Evolutionary conservation across 2,797 vertebrate species (phyloP), one percentile per base, ranked within the genome.

Genomic region (Tapirus indicus): DNA sequence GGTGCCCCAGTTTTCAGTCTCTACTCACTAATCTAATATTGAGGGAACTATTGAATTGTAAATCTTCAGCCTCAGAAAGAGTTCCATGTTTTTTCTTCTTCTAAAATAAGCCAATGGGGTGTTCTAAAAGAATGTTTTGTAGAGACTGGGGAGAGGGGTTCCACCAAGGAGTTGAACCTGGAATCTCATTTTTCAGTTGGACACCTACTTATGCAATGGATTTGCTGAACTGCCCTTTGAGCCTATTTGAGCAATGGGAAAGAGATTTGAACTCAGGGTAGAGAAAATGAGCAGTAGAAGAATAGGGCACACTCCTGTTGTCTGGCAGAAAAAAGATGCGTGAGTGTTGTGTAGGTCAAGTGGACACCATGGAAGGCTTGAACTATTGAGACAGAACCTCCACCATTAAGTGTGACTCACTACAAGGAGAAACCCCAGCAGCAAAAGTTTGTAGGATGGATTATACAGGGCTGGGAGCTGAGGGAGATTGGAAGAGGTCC

Each of bases 171-270:
- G 38, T 71, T 88, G 77, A 95, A 20, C 56, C 56, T 74, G 49
- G 44, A 85, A 44, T 94, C 54, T 94, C 18, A 49, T 68, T 96
- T 96, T 92, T 83, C 75, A 66, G 44, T 84, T 94, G 88, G 84
- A 13, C 87, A 71, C 69, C 17, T 68, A 27, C 18, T 47, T 88
- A 60, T 8, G 14, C 16, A 69, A 25, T 93, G 38, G 27, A 74
- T 56, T 87, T 78, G n/a, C 23, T 49, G 41, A 74, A 49, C 16
- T 83, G 2, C 4, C 8, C 5, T 85, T 88, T 72, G 77, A 86
- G 7, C 17, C 32, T 62, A 47, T 35, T 72, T n/a, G 18, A 82
- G 56, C 78, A 72, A n/a, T 3, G 7, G 60, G 25, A 71, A 95
- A 80, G 72, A 94, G 62, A 72, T 27, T 52, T 68, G 23, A 88